Evolutionary conservation across 2,888 invertebrate species (phyloP).

Genomic region (Yponomeuta plumbellus): DNA sequence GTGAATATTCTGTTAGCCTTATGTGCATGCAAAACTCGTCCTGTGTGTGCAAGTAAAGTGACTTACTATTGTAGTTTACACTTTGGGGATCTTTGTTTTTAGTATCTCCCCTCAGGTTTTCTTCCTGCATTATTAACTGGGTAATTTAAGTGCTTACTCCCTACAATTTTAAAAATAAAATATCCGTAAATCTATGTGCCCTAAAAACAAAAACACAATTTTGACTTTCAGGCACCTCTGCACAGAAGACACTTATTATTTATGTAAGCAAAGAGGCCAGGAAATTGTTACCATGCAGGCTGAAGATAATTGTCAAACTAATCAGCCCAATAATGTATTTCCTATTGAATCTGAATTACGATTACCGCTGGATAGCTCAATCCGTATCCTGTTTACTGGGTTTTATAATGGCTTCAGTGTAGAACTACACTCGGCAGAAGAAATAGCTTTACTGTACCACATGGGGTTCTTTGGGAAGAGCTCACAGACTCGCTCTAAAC

Average conservation of each 20-base stretch:
- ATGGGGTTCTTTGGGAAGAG: slow-evolving; percentile 89
- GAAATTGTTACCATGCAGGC: slow-evolving; percentile 55
- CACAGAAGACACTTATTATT: background rate
- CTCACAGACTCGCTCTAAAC: slow-evolving; percentile 77
- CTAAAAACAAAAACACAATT: background rate
- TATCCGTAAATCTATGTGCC: too few relatives aligned
- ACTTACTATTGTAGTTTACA: background rate
- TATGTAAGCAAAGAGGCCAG: slow-evolving; percentile 50
- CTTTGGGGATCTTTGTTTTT: background rate
- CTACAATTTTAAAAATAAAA: too few relatives aligned
- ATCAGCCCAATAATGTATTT: slow-evolving; percentile 58
- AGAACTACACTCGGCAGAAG: slow-evolving; percentile 75
- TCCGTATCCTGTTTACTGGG: slow-evolving; percentile 73
- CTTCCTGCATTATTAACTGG: too few relatives aligned
- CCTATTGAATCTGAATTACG: slow-evolving; percentile 56
- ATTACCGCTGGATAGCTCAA: slow-evolving; percentile 63
- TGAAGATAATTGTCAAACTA: slow-evolving; percentile 67
- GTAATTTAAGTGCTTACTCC: too few relatives aligned
- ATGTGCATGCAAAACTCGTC: too few relatives aligned
- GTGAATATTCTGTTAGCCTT: too few relatives aligned
- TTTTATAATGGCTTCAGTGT: slow-evolving; percentile 82
- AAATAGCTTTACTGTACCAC: slow-evolving; percentile 78
- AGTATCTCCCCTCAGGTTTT: background rate
- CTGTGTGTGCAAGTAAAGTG: background rate
- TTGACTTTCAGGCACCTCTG: background rate